Conservation (phyloP, 2,113 vertebrate genomes). For the Phasianus colchicus region DNA sequence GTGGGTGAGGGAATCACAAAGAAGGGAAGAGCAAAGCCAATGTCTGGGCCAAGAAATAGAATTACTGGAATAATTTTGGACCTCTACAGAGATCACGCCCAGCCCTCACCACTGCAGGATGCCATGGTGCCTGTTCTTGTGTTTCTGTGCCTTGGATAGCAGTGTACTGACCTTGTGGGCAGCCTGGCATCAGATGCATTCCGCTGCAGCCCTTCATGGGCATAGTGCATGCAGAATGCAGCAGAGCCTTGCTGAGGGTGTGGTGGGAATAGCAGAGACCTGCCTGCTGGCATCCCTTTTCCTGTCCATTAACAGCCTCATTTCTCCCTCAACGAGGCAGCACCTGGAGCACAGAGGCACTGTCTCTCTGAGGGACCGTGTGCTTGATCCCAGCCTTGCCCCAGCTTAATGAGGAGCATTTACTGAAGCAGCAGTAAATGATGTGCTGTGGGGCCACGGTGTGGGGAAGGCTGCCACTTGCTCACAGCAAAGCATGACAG, state of each 20-base stretch:
- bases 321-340: background rate
- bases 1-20: background rate
- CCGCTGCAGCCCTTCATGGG: background rate
- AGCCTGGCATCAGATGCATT: background rate
- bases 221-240: background rate
- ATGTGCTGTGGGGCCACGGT: background rate
- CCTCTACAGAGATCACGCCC: background rate
- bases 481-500: background rate
- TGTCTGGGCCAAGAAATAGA: background rate
- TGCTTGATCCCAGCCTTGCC: background rate
- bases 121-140: background rate
- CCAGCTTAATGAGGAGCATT: background rate
- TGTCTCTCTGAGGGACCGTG: background rate
- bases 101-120: rapidly evolving
- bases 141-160: background rate
- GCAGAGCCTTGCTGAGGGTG: background rate
- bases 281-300: background rate
- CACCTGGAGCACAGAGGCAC: background rate
- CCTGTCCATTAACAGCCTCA: background rate
- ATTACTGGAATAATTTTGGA: background rate
- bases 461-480: background rate
- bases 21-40: background rate
- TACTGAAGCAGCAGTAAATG: background rate
- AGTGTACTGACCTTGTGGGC: rapidly evolving
- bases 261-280: rapidly evolving